phyloP scores from a whole-genome alignment of 2,113 vertebrate species.

The Leucosticte australis region DNA sequence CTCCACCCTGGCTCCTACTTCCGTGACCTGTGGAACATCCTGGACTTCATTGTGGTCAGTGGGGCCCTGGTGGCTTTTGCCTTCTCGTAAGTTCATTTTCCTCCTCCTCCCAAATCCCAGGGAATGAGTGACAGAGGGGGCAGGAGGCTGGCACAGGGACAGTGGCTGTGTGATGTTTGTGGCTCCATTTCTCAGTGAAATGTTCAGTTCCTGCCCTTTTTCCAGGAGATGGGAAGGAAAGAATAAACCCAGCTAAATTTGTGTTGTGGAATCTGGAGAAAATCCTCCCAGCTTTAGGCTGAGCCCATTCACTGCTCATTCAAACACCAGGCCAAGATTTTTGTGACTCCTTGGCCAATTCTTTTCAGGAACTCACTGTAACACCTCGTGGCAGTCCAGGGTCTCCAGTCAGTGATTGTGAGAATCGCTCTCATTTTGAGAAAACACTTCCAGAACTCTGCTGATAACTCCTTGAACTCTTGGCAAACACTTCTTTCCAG shows the following conservation, averaged over 20 bases:
- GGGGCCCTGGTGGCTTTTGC: conserved; percentile 97
- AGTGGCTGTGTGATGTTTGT: neutral
- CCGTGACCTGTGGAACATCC: conserved; percentile 91
- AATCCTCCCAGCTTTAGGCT: neutral
- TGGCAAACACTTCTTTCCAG: neutral
- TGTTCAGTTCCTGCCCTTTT: neutral
- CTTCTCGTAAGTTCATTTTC: conserved; percentile 90
- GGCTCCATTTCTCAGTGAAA: neutral
- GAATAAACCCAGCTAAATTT: neutral
- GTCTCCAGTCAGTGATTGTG: neutral
- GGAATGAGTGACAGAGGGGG: neutral
- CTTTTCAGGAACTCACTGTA: neutral
- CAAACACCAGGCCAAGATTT: neutral
- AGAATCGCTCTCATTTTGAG: neutral
- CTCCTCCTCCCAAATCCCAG: neutral
- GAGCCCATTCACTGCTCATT: neutral
- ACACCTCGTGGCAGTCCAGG: neutral
- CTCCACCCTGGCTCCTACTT: conserved; percentile 83
- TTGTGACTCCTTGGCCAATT: neutral
- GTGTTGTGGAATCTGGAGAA: neutral
- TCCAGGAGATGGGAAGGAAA: no score
- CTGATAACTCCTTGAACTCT: neutral
- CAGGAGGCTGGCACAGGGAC: neutral
- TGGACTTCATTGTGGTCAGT: conserved; percentile 99
- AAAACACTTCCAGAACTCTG: neutral